Evolutionary conservation across 1,140 invertebrate genomes (phyloP), one percentile per base, ranked within the genome.

Genomic region (Diorhabda elongata): DNA sequence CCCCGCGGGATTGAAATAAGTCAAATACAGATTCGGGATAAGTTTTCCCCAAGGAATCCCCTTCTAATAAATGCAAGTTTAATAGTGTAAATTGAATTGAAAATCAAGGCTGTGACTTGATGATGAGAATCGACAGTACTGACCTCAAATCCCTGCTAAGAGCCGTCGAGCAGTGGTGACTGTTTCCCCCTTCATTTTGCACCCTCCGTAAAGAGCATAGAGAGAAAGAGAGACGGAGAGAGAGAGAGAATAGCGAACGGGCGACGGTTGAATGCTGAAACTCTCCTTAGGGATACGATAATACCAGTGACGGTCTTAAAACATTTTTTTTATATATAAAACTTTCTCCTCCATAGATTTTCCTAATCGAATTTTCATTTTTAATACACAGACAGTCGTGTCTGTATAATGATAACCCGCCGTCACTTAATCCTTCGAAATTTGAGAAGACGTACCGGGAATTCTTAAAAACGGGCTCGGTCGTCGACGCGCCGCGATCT

Each of bases 111-210:
- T 74, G 74, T 79, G 78, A 79, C 78, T 79, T 75, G 74, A 69
- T 78, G 78, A 79, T 78, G 76, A 74, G 74, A 76, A 76, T 76
- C 76, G 78, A 78, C 76, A 74, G 73, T 73, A 75, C 73, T 77
- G 78, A 78, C 77, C 77, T 77, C 78, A 79, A 79, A 79, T 78
- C 75, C 75, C 74, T 66, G 72, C 65, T 73, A 72, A 76, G 76
- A 71, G 75, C 67, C 71, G 68, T 47, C 67, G 70, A 44, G 47
- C 47, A n/a, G 47, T 52, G 47, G 47, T 52, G 47, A 52, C 47
- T 52, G 47, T 52, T n/a, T 52, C 47, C 65, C 65, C 60, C 65
- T 62, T 69, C 61, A 47, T 58, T 43, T 62, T 64, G 42, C 73
- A 69, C 70, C 74, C 74, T 63, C 69, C 58, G 47, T 6, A 52